Base-by-base conservation (phyloP, 1,140 invertebrate species). In the Polypedilum vanderplanki region DNA sequence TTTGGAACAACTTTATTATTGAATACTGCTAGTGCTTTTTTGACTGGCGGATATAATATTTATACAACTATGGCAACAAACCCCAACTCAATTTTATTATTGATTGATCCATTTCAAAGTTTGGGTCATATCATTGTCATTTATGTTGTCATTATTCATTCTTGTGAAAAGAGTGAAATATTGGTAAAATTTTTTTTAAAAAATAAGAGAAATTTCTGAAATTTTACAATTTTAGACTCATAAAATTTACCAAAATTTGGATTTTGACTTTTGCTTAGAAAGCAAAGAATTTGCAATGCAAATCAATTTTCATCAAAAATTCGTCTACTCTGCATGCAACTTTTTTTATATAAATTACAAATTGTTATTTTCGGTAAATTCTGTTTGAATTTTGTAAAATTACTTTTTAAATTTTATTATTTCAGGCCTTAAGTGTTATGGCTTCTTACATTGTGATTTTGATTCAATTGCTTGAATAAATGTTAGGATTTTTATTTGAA, bases 241-340 rank as follows among this genome's bases (percentile, higher is more conserved):
- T 15, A 15, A 57, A n/a, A 57, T 57, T 57, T 57, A 57, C 15
- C 46, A 57, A 57, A 12, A 57, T 57, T n/a, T 57, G 15, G n/a
- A 57, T 57, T 57, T n/a, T 12, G n/a, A n/a, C 46, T 57, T n/a
- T 57, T 57, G n/a, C 46, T 57, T 57, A n/a, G 12, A 57, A 57
- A 57, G 12, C n/a, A 57, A 57, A 15, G 46, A 57, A 57, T 57
- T 57, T 57, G n/a, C 46, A 15, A 57, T 57, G 46, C 46, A 57
- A 15, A 57, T 57, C 15, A 57, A 57, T 57, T 57, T 15, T n/a
- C 46, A 57, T 57, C 46, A 57, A 15, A 12, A n/a, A 12, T 57
- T 57, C 15, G 46, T 57, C n/a, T 57, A 57, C 15, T 57, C 46
- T 12, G 46, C 46, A n/a, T 57, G 46, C 15, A 57, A 57, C n/a